Base-by-base conservation (phyloP, 1,140 invertebrate genomes). In the Prorops nasuta region DNA sequence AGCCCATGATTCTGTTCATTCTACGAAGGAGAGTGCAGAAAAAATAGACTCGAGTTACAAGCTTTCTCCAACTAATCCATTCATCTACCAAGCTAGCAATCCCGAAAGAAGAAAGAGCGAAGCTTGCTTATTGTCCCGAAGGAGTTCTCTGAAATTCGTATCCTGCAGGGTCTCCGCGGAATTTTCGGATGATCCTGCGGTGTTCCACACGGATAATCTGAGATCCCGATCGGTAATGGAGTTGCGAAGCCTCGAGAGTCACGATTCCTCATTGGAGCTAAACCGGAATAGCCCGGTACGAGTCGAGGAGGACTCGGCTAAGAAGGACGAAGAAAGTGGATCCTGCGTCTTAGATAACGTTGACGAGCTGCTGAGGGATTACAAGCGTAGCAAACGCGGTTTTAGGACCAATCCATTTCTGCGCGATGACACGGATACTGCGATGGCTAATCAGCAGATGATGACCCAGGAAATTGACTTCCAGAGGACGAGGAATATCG, bases 401-500 rank as follows among this genome's bases (percentile, higher is more conserved):
- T 79, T 82, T 48, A 77, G 72, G 2, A 68, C 56, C 0, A 76
- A 77, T 60, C 74, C 75, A 1, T 77, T 77, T 32, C 44, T 75
- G 0, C 54, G 58, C 12, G 57, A 64, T 0, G 53, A 55, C 10
- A n/a, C 15, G 17, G 15, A 17, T 41, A 1, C 18, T 16, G 16
- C 54, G 19, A 17, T 10, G 18, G 81, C 32, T 75, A 81, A 34
- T 80, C 82, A 51, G 72, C 81, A 19, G 80, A 83, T 60, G 77
- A 16, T 81, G 1, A 79, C 85, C 10, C 85, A 52, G 82, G 88
- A 91, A 64, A 85, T 89, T 18, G 86, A 89, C 60, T 83, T 85
- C 51, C 89, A 92, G 69, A 82, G 86, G 51, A 83, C 83, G 44
- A 80, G 82, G 15, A 91, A 89, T 48, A 87, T 92, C 36, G 84